A percentile compares a stretch with the other conserved stretches of the same genome.
Conservation (phyloP, 2,888 invertebrate species). For the Merodon equestris region DNA sequence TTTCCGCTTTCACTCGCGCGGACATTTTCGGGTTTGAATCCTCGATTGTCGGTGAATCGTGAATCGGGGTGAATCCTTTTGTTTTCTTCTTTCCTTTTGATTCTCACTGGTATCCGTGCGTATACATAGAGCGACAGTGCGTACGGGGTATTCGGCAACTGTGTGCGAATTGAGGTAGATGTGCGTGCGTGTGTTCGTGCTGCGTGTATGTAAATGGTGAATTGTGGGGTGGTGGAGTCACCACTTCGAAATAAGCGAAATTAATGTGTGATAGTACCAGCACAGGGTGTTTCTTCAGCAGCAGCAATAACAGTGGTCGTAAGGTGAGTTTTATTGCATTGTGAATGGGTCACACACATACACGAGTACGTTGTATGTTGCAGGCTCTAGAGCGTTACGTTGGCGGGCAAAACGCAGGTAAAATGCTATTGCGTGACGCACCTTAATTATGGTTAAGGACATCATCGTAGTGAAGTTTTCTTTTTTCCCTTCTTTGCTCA, state of each 20-base stretch:
- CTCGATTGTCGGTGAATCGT: constrained; percentile 50
- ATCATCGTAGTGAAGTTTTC: constrained; percentile 31
- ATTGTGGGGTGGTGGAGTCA: constrained; percentile 51
- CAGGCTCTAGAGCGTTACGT: background rate
- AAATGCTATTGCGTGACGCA: constrained; percentile 48
- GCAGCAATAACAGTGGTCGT: constrained; percentile 74
- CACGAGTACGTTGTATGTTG: background rate
- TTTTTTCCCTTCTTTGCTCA: constrained; percentile 16
- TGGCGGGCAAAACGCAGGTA: constrained; percentile 42
- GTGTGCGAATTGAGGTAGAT: constrained; percentile 40
- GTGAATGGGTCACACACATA: constrained; percentile 49
- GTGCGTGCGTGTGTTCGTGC: constrained; percentile 14
- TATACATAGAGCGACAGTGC: too few relatives aligned
- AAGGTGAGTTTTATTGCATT: constrained; percentile 75
- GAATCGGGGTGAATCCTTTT: constrained; percentile 46
- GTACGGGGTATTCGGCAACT: constrained; percentile 2
- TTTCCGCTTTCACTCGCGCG: constrained; percentile 10
- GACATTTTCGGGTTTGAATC: constrained; percentile 45
- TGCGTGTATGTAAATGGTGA: constrained; percentile 50
- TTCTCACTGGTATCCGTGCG: background rate
- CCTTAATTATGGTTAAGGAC: constrained; percentile 47
- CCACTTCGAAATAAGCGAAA: constrained; percentile 67
- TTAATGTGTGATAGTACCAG: constrained; percentile 86
- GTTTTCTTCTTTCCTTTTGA: too few relatives aligned
- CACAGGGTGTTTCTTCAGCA: constrained; percentile 84